A percentile compares a stretch with the other conserved stretches of the same genome.
phyloP scores from a whole-genome alignment of 2,113 vertebrate species.

The Phylloscopus trochiloides region DNA sequence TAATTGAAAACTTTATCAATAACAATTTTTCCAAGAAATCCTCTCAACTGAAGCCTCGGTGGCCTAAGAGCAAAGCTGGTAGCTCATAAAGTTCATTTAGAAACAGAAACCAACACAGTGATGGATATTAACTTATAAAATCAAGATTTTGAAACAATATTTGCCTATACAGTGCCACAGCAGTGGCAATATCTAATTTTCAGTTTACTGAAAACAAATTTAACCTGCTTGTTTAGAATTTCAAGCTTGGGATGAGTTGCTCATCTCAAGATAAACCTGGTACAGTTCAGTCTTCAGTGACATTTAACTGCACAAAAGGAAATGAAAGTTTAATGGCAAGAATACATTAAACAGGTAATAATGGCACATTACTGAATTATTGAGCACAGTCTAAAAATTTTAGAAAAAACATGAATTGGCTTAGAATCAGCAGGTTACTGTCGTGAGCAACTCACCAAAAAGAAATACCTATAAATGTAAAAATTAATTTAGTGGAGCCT shows the following conservation, averaged over 20 bases:
- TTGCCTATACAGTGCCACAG: background rate
- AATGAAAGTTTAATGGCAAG: constrained; percentile 38
- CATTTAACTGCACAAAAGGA: background rate
- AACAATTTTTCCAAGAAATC: background rate
- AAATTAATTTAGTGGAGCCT: background rate
- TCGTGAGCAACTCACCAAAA: background rate
- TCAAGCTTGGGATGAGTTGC: background rate
- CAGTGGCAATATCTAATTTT: background rate
- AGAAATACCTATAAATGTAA: background rate
- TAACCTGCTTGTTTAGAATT: background rate
- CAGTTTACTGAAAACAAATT: background rate
- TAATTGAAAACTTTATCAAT: background rate
- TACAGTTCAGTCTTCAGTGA: background rate
- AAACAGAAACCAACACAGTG: background rate
- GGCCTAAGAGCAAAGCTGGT: background rate
- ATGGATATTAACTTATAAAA: background rate
- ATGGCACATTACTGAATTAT: background rate
- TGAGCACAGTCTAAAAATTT: background rate
- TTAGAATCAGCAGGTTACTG: background rate
- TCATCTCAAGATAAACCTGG: background rate
- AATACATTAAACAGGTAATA: constrained; percentile 28
- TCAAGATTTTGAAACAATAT: background rate
- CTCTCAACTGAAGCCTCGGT: background rate
- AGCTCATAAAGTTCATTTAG: no score
- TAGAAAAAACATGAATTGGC: background rate